These are phyloP conservation scores for Epinotia nisella DNA, from an alignment of 2,888 invertebrate species.

Conservation along the genomic window DNA sequence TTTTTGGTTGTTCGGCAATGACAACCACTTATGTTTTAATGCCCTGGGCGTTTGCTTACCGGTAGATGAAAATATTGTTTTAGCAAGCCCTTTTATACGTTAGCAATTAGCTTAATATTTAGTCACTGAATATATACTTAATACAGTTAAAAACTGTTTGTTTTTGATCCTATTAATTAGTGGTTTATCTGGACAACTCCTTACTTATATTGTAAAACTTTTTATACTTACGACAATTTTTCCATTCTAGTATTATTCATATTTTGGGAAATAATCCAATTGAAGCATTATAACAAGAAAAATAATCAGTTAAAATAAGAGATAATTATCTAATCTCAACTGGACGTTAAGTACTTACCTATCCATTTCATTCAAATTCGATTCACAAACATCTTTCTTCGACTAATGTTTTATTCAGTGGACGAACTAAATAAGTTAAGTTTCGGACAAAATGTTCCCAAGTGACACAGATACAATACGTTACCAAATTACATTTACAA, in stretches of 20 bases:
- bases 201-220: no score
- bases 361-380: conserved; percentile 56
- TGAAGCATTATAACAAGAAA: no score
- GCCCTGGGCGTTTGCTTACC: background rate
- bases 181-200: no score
- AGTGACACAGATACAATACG: conserved; percentile 78
- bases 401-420: conserved; percentile 77
- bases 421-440: conserved; percentile 78
- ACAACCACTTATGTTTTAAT: conserved; percentile 3
- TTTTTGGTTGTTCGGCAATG: conserved; percentile 49
- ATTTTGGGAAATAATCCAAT: no score
- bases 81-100: background rate
- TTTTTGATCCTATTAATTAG: no score
- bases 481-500: conserved; percentile 53
- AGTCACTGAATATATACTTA: no score
- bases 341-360: background rate
- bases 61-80: background rate
- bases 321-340: background rate
- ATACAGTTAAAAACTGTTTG: no score
- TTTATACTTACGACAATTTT: no score
- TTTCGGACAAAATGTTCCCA: conserved; percentile 83
- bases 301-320: background rate
- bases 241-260: no score
- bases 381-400: conserved; percentile 66
- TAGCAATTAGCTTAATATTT: no score